A percentile compares a stretch with the other conserved stretches of the same genome.
phyloP scores from a whole-genome alignment of 1,140 invertebrate genomes.

The Ridgeia piscesae region DNA sequence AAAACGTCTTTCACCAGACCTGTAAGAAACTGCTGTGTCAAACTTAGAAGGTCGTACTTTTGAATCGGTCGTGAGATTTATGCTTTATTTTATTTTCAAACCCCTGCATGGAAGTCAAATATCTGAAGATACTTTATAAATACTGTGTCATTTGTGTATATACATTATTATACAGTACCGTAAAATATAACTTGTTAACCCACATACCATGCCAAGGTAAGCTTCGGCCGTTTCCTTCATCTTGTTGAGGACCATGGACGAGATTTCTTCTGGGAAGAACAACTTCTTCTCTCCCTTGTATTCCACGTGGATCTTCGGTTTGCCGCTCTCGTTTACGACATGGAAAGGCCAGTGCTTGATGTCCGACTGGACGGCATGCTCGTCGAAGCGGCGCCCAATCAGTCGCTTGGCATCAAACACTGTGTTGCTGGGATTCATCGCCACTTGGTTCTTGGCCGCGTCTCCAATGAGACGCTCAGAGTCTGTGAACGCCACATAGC shows the following conservation, averaged over 20 bases:
- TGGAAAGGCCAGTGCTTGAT: constrained; percentile 71
- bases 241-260: constrained; percentile 82
- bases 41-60: too few relatives aligned
- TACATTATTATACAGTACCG: too few relatives aligned
- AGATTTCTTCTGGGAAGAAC: constrained; percentile 90
- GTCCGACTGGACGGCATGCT: constrained; percentile 68
- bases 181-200: too few relatives aligned
- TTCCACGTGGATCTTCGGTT: constrained; percentile 74
- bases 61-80: too few relatives aligned
- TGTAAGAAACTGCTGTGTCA: too few relatives aligned
- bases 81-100: too few relatives aligned
- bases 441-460: constrained; percentile 65
- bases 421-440: constrained; percentile 92
- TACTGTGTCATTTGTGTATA: too few relatives aligned
- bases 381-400: constrained; percentile 77
- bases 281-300: constrained; percentile 88
- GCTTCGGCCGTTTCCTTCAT: constrained; percentile 93
- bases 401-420: constrained; percentile 84
- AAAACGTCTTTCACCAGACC: too few relatives aligned
- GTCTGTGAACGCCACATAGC: constrained; percentile 88
- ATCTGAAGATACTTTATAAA: too few relatives aligned
- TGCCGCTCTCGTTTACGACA: constrained; percentile 73
- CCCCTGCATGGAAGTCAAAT: too few relatives aligned
- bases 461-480: constrained; percentile 85
- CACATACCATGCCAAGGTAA: constrained; percentile 71